phyloP scores from a whole-genome alignment of 1,140 invertebrate species.

The Episyrphus balteatus region DNA sequence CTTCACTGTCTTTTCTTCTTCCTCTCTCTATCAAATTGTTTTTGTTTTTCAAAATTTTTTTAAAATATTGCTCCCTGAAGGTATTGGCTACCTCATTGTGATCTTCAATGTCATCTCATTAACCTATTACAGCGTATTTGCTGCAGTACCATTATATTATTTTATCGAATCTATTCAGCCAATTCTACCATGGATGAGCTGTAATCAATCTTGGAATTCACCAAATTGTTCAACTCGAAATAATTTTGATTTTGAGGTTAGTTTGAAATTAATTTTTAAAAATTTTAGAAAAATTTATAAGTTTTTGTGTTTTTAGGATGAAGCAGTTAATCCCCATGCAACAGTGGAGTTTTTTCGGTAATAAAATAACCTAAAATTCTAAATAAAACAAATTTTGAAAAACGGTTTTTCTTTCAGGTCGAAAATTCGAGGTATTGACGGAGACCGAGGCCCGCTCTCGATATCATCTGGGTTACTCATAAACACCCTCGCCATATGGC shows the following conservation, averaged over 20 bases:
- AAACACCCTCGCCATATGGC: constrained; percentile 19
- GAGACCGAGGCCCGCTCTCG: constrained; percentile 6
- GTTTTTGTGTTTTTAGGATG: constrained; percentile 10
- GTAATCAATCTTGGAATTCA: constrained; percentile 28
- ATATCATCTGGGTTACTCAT: constrained; percentile 22
- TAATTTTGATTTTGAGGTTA: constrained; percentile 13
- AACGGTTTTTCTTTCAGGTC: constrained; percentile 6
- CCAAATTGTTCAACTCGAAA: constrained; percentile 23
- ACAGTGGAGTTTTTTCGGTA: constrained; percentile 29
- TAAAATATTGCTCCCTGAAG: constrained; percentile 9
- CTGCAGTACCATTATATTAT: constrained; percentile 29
- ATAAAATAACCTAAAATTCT: background rate
- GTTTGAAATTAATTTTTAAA: background rate
- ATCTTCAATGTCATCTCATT: constrained; percentile 26
- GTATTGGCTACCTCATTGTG: constrained; percentile 28
- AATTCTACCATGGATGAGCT: constrained; percentile 28
- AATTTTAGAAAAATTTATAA: too few relatives aligned
- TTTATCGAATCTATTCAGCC: constrained; percentile 18
- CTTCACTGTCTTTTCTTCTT: too few relatives aligned
- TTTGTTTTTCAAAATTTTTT: background rate
- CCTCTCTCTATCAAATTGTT: too few relatives aligned
- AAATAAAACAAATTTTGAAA: too few relatives aligned
- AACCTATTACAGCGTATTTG: constrained; percentile 24
- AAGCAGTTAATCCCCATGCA: constrained; percentile 16
- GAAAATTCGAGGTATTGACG: constrained; percentile 13